Evolutionary conservation across 2,888 invertebrate species (phyloP), one percentile per base, ranked within the genome.

Genomic region (Tachina lurida): DNA sequence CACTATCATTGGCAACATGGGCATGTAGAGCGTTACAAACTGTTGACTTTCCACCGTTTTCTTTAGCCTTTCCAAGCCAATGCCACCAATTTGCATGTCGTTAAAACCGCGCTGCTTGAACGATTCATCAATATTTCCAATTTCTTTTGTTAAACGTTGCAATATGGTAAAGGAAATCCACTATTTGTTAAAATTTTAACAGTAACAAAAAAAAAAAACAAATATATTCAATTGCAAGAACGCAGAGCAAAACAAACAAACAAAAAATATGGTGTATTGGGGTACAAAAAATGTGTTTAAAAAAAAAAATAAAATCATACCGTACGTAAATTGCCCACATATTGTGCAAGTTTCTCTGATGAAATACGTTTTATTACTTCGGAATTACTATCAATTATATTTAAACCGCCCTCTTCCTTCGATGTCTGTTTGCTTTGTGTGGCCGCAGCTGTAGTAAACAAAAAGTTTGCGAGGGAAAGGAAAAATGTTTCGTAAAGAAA

Each of bases 81-180:
- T 95, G 87, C 93, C 94, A 13, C 96, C 96, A 73, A 96, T 94
- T 89, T 95, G 94, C 45, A 95, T 94, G 89, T 96, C 96, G 31
- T 94, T 93, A 84, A 95, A 92, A 0, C 96, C 96, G 81, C 95
- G 95, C 87, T 95, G 95, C 78, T 95, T 94, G 87, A 98, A 94
- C 12, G 95, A 94, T 62, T 94, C 94, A 92, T 97, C 96, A 52
- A 96, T 94, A 73, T 93, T 93, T 85, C 95, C 95, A 89, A 98
- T 95, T 93, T 97, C 97, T 67, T 93, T 93, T 41, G 95, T 95
- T 74, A 98, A 93, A 43, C 96, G 95, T 90, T 95, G 94, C 83
- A 98, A 93, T 87, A 98, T 96, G 5, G 97, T 98, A 89, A 95
- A 95, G 83, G 97, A 96, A 87, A 98, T 94, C 98, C 98, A 98